Evolutionary conservation across 2,113 vertebrate species (phyloP).

Genomic region (Corapipo altera): DNA sequence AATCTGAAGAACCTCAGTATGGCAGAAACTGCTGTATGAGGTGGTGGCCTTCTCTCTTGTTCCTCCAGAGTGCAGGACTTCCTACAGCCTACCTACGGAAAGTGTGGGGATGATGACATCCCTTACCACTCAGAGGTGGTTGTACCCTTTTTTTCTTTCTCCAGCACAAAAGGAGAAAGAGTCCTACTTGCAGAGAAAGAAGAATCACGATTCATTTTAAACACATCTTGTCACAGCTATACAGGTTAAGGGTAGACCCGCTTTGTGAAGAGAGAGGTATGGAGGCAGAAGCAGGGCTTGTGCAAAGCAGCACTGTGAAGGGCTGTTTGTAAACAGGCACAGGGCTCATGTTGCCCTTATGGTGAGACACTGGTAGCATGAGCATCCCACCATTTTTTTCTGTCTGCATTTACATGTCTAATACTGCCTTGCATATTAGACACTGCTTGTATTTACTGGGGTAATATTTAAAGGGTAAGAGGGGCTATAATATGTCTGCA

Average conservation of each 20-base stretch:
- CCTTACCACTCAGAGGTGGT: neutral
- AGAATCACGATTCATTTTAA: neutral
- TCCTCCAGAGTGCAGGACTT: neutral
- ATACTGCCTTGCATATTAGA: neutral
- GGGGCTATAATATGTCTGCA: neutral
- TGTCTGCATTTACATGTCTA: neutral
- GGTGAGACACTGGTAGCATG: neutral
- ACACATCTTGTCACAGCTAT: neutral
- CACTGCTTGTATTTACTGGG: neutral
- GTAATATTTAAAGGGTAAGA: neutral
- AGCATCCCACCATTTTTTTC: neutral
- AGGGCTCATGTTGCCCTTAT: neutral
- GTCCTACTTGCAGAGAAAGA: neutral
- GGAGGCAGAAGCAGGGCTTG: neutral
- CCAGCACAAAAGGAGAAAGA: neutral
- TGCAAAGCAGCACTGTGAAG: neutral
- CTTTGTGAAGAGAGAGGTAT: neutral
- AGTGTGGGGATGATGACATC: accelerated
- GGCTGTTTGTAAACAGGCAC: neutral
- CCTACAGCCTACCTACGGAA: neutral
- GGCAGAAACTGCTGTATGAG: neutral
- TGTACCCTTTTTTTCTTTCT: neutral
- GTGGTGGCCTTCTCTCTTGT: neutral
- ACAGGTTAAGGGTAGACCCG: neutral
- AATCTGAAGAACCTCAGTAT: neutral